Base-by-base conservation (phyloP, 2,888 invertebrate species). In the Tortrix viridana region DNA sequence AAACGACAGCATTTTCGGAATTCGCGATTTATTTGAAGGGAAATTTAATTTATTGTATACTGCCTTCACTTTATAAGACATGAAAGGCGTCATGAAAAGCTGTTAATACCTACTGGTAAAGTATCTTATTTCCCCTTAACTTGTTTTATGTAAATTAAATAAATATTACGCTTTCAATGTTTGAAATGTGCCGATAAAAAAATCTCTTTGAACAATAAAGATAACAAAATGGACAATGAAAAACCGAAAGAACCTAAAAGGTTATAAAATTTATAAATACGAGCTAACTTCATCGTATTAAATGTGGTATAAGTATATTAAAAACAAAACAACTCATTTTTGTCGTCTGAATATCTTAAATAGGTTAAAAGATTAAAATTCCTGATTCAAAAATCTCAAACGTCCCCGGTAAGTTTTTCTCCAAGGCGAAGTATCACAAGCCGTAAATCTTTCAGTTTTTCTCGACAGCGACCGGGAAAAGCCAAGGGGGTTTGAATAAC, bases 391-490 rank as follows among this genome's bases (percentile, higher is more conserved):
- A 65, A 66, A 56, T 66, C 67, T 70, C 59, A 70, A 69, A 71
- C 70, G 74, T 71, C 74, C 71, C 71, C 71, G 58, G 74, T 70
- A 70, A 75, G 70, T 80, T 79, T 79, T 80, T 79, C 72, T 60
- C 66, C 64, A 69, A 71, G 56, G 61, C 69, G 70, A 69, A 73
- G 74, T 73, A 74, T 77, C 66, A 65, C 44, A 61, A 69, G 73
- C 81, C 84, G 81, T 89, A 88, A 89, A 88, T 88, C 85, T 82
- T 73, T 55, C 57, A 81, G 79, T 85, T 88, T 85, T 86, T 83
- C 80, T 74, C 77, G 75, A 72, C 71, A 70, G 72, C 75, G 76
- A 78, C 82, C 79, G 80, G 71, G 80, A 76, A 79, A 82, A 81
- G 77, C 77, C 70, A 16, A 22, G 71, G 69, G 75, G 81, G 61